phyloP scores from a whole-genome alignment of 2,888 invertebrate genomes.

The Ophion slaviceki region DNA sequence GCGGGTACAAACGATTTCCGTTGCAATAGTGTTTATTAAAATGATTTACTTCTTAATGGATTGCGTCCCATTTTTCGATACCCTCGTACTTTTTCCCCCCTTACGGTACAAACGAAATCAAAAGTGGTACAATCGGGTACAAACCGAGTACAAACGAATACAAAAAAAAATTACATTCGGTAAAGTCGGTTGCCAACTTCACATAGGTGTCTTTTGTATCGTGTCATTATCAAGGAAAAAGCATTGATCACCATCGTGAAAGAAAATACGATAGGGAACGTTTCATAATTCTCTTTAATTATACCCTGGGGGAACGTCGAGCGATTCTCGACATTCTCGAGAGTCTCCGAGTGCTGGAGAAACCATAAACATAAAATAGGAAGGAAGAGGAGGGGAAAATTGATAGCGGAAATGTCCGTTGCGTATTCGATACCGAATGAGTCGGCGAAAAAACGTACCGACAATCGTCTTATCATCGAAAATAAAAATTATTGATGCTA shows the following conservation, averaged over 20 bases:
- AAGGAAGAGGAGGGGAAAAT: slow-evolving; percentile 21
- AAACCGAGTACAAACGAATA: no score
- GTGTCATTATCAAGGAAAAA: neutral
- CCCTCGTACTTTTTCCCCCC: no score
- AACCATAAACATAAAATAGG: slow-evolving; percentile 32
- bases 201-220: neutral
- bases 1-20: no score
- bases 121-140: no score
- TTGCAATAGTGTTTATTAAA: no score
- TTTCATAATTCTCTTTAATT: slow-evolving; percentile 43
- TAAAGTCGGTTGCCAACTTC: no score
- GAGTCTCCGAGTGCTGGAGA: neutral
- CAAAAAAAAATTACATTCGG: no score
- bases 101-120: no score
- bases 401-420: slow-evolving; percentile 3
- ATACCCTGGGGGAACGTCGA: neutral
- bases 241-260: neutral
- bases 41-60: no score
- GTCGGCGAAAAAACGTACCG: slow-evolving; percentile 23
- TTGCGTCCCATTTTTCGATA: no score
- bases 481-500: slow-evolving; percentile 49
- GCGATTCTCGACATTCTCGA: neutral
- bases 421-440: slow-evolving; percentile 19
- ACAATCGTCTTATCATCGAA: slow-evolving; percentile 58
- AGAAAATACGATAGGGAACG: neutral